Base-by-base conservation (phyloP, 2,113 vertebrate species). In the Pavo muticus region DNA sequence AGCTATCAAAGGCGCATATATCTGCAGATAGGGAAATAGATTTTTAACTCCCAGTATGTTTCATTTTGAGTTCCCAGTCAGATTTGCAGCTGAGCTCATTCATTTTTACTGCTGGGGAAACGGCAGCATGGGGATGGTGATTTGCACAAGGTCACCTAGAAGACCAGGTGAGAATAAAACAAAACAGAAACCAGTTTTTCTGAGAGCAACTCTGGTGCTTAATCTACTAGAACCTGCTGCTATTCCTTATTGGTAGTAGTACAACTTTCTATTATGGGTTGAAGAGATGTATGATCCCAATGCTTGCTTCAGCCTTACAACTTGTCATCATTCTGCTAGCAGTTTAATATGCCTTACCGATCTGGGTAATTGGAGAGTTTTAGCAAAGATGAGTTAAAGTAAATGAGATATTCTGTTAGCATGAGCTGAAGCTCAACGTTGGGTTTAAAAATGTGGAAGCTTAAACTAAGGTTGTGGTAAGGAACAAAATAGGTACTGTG, bases 61-160 rank as follows among this genome's bases (percentile, higher is more conserved):
- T 63, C 59, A 32, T 70, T 72, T 93, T 77, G 63, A 65, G 35
- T 81, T 95, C 75, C n/a, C 48, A 87, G 70, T 54, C 37, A 82
- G 70, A 82, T 91, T 91, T 94, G 54, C 48, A 78, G 56, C 40
- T 75, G 72, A 68, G 42, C 84, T 93, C 44, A 57, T 91, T 94
- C n/a, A 30, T 48, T 93, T 93, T 89, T 87, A 29, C 63, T 84
- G 27, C 63, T 92, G 67, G 57, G 73, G 45, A 67, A 89, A 40
- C 73, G 81, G 73, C 72, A 71, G 9, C 60, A 13, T 78, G 44
- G 54, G 72, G 52, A 65, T 59, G 72, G 47, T 65, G 84, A 48
- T 87, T 87, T 96, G 84, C 63, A 78, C 94, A 95, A 94, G 94
- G 96, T 92, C 87, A 93, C 68, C 74, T 87, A 79, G 77, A 79